phyloP scores from a whole-genome alignment of 2,113 vertebrate species.

The Solea solea region DNA sequence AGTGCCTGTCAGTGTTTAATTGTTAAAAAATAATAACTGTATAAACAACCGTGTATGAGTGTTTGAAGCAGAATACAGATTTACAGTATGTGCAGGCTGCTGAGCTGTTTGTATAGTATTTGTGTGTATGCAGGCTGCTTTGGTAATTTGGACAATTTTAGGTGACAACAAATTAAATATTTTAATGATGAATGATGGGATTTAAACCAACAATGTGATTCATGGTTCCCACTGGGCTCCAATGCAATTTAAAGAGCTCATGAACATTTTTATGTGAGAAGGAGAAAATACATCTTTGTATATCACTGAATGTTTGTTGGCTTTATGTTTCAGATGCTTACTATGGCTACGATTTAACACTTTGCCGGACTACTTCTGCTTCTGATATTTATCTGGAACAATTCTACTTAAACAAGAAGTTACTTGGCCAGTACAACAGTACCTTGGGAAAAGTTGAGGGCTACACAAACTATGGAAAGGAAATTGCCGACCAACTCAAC shows the following conservation, averaged over 20 bases:
- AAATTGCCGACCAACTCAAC: slow-evolving; percentile 18
- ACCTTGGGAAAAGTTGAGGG: slow-evolving; percentile 30
- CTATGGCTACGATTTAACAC: neutral
- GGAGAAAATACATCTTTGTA: neutral
- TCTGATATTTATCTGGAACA: slow-evolving; percentile 24
- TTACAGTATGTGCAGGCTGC: too few relatives aligned
- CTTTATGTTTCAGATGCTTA: slow-evolving; percentile 40
- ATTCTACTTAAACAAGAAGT: slow-evolving; percentile 40
- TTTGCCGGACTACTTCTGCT: slow-evolving; percentile 23
- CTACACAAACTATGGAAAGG: slow-evolving; percentile 1
- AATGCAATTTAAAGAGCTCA: too few relatives aligned
- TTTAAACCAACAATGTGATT: too few relatives aligned
- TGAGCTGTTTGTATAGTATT: too few relatives aligned
- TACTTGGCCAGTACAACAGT: slow-evolving; percentile 45
- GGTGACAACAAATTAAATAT: too few relatives aligned
- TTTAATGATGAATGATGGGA: too few relatives aligned
- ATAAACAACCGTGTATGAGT: neutral
- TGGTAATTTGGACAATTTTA: too few relatives aligned
- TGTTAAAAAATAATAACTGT: neutral
- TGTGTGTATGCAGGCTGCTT: too few relatives aligned
- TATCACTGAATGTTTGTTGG: neutral
- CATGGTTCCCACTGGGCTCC: too few relatives aligned
- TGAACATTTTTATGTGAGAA: too few relatives aligned
- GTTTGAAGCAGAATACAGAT: neutral
- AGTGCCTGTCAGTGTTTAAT: neutral